Evolutionary conservation across 2,113 vertebrate species (phyloP), one percentile per base, ranked within the genome.

Genomic region (Caranx ignobilis): DNA sequence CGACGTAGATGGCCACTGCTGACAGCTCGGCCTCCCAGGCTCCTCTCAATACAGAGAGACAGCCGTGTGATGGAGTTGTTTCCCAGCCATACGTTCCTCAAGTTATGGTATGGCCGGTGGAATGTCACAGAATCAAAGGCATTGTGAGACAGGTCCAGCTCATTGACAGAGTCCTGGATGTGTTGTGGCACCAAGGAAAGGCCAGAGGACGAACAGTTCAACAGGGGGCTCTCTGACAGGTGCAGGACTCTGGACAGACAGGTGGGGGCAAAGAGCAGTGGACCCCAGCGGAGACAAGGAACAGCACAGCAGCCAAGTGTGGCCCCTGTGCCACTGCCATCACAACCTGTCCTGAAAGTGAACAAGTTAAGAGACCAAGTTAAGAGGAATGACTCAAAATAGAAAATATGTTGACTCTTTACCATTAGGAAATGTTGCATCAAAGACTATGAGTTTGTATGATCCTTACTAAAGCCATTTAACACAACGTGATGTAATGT

Each of bases 131-230:
- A 70, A 18, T 19, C 39, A 5, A 96, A 83, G 35, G 74, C 71
- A 81, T 96, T 95, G 32, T 93, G 87, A 18, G 95, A 94, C 65
- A 96, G 70, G 88, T 96, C 93, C 18, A 96, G 77, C 18, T 88
- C 76, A 1, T 82, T 60, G 47, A 91, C 80, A 8, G 80, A 84
- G 77, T 77, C 74, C 35, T 66, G 88, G 72, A 94, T 79, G 48
- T 47, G 77, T 12, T 26, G 72, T 0, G 94, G 91, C 9, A 79
- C 75, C 0, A 9, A 43, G 26, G 88, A 85, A 6, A 95, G 87
- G 21, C 91, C 90, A 2, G 88, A 56, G 57, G 87, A 93, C 32
- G 95, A 93, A 65, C 95, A 96, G 87, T 95, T 94, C 48, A 95
- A 11, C 16, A 91, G 71, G 1, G 31, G 21, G 48, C 77, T 10